These are phyloP conservation scores for Lepidurus apus DNA, from an alignment of 1,140 invertebrate species.

Conservation along the genomic window DNA sequence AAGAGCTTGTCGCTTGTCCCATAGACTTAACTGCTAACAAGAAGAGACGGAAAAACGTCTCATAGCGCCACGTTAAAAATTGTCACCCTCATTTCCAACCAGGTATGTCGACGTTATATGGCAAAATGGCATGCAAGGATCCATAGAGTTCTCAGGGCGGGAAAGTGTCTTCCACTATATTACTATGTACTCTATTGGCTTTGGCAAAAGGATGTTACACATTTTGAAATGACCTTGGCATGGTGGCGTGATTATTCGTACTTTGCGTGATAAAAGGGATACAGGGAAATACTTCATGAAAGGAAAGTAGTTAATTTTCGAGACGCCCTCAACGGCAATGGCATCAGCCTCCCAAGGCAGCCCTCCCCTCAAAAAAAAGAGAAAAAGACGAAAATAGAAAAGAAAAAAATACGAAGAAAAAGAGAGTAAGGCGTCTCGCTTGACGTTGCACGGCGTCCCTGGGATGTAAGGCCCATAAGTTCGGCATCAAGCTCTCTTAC, in stretches of 20 bases:
- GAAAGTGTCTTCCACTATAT: background rate
- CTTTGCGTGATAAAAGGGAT: conserved; percentile 8
- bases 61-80: background rate
- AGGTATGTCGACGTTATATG: background rate
- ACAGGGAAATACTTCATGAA: background rate
- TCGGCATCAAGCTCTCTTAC: too few species aligned
- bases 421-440: background rate
- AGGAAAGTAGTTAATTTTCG: background rate
- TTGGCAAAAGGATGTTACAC: conserved; percentile 6
- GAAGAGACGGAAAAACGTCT: background rate
- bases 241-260: conserved; percentile 3
- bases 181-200: background rate
- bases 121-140: background rate
- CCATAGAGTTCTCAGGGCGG: background rate
- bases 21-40: background rate
- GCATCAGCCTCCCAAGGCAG: background rate
- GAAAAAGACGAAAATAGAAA: too few species aligned
- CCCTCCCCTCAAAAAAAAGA: too few species aligned
- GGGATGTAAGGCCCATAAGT: background rate
- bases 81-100: background rate
- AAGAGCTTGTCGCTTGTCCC: too few species aligned
- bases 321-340: background rate
- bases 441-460: conserved; percentile 4
- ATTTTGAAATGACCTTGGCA: background rate
- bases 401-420: background rate